Evolutionary conservation across 2,888 invertebrate genomes (phyloP).

Genomic region (Phorcus lineatus): DNA sequence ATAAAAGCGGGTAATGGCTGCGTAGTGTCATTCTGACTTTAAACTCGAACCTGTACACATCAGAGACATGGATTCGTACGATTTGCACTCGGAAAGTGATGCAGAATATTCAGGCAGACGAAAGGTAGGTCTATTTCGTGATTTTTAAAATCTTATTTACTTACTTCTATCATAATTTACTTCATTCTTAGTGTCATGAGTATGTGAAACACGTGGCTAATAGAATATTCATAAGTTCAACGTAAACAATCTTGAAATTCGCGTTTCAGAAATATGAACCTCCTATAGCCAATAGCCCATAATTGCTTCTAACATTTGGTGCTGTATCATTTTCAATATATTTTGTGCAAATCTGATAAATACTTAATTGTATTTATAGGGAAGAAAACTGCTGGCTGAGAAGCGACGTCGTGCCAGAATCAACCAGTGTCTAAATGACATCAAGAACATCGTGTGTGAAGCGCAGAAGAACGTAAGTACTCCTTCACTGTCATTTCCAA

Average conservation of each 20-base stretch:
- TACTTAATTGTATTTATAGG: slow-evolving; percentile 20
- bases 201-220: background rate
- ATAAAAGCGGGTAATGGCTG: background rate
- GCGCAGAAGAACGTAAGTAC: slow-evolving; percentile 33
- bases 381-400: slow-evolving; percentile 38
- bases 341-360: too few relatives aligned
- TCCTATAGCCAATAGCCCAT: too few relatives aligned
- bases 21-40: background rate
- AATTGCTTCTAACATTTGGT: too few relatives aligned
- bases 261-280: too few relatives aligned
- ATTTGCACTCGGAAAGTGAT: background rate
- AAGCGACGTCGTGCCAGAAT: slow-evolving; percentile 37
- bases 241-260: too few relatives aligned
- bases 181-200: background rate
- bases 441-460: slow-evolving; percentile 34
- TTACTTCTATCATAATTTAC: too few relatives aligned
- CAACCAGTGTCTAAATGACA: slow-evolving; percentile 35
- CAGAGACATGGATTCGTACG: background rate
- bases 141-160: background rate
- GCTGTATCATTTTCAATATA: too few relatives aligned
- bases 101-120: background rate
- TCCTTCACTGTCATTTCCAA: too few relatives aligned
- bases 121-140: background rate
- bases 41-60: background rate
- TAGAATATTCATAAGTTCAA: background rate